phyloP scores from a whole-genome alignment of 2,797 vertebrate genomes.

The Pachyuromys duprasi region DNA sequence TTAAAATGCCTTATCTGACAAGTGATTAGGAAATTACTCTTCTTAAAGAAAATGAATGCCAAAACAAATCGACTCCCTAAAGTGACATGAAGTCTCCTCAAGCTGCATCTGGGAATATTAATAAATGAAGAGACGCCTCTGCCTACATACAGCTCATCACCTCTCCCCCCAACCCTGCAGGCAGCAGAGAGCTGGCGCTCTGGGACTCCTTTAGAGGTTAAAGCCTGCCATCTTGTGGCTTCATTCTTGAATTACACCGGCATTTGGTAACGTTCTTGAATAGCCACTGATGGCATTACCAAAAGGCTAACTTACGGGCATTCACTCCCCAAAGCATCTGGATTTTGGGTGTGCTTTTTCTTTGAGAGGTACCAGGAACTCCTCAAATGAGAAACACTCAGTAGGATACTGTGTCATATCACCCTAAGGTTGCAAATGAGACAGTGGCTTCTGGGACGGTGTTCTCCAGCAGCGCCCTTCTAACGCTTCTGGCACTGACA shows the following conservation, averaged over 20 bases:
- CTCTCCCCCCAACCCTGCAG: background rate
- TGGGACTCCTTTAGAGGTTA: slow-evolving; percentile 35
- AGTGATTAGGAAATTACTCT: slow-evolving; percentile 72
- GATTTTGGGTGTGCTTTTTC: slow-evolving; percentile 18
- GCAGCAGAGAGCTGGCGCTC: background rate
- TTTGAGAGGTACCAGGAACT: background rate
- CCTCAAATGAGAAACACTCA: background rate
- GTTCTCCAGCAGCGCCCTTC: background rate
- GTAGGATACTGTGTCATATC: background rate
- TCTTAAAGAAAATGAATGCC: slow-evolving; percentile 61
- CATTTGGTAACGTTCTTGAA: background rate
- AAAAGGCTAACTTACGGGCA: background rate
- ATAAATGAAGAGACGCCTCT: slow-evolving; percentile 54
- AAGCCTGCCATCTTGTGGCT: slow-evolving; percentile 75
- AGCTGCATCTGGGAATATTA: slow-evolving; percentile 69
- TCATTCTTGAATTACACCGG: background rate
- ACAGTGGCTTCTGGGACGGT: background rate
- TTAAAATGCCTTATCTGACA: slow-evolving; percentile 65
- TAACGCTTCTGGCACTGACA: background rate
- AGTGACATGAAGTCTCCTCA: slow-evolving; percentile 54
- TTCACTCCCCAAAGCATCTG: background rate
- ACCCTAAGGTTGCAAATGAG: background rate
- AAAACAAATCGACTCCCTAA: slow-evolving; percentile 71
- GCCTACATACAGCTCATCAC: slow-evolving; percentile 19
- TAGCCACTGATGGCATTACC: background rate